These are phyloP conservation scores for Augochlorella aurata DNA, from an alignment of 2,888 invertebrate species.

Conservation along the genomic window DNA sequence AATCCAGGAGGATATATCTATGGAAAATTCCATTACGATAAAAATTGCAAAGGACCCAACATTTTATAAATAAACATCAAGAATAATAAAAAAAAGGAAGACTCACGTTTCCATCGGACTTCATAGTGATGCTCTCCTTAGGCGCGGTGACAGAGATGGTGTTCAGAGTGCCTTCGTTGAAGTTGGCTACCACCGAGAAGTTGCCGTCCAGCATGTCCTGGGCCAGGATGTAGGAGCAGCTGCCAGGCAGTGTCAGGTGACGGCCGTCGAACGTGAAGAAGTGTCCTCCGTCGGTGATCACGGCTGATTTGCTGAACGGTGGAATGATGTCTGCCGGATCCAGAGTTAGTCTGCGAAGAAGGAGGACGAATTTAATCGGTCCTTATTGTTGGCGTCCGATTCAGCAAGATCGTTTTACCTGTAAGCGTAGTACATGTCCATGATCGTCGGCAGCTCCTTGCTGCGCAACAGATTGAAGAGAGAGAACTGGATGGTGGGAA, in stretches of 20 bases:
- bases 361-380: no score
- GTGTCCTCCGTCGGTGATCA: conserved; percentile 90
- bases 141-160: conserved; percentile 88
- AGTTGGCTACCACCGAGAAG: conserved; percentile 90
- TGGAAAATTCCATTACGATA: no score
- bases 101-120: conserved; percentile 85
- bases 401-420: conserved; percentile 74
- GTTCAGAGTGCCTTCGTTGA: conserved; percentile 87
- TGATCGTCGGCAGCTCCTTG: conserved; percentile 85
- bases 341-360: conserved; percentile 76
- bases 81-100: no score
- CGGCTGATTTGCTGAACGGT: conserved; percentile 85
- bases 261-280: conserved; percentile 94
- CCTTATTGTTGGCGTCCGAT: no score
- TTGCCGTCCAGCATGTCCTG: conserved; percentile 93
- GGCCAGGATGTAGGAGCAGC: conserved; percentile 92
- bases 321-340: conserved; percentile 85
- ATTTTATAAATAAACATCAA: no score
- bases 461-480: conserved; percentile 84
- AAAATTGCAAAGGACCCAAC: no score
- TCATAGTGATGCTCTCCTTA: conserved; percentile 84
- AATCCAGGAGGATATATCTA: no score
- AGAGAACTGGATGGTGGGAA: conserved; percentile 85
- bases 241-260: conserved; percentile 90
- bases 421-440: conserved; percentile 84